phyloP scores from a whole-genome alignment of 2,113 vertebrate genomes.

The Clarias gariepinus region DNA sequence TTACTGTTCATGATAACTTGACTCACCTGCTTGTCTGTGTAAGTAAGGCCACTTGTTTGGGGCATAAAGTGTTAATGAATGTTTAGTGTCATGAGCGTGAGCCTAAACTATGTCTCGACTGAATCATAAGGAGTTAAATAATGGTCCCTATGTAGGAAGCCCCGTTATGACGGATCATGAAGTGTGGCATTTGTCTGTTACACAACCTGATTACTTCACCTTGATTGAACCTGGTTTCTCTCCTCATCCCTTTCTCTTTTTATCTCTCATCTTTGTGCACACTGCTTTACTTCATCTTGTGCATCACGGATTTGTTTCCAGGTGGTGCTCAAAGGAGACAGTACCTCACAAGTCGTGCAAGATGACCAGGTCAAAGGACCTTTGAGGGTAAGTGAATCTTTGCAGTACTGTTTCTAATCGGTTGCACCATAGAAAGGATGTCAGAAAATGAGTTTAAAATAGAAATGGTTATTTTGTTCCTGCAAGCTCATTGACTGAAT shows the following conservation, averaged over 20 bases:
- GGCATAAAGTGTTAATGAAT: neutral
- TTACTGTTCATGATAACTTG: neutral
- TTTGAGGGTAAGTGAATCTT: conserved; percentile 82
- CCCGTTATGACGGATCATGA: conserved; percentile 30
- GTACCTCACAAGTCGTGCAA: conserved; percentile 92
- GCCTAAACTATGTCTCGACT: neutral
- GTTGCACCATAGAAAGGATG: neutral
- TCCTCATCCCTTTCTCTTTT: conserved; percentile 4
- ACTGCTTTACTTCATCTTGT: conserved; percentile 18
- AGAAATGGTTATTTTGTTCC: neutral
- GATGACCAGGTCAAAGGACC: conserved; percentile 98
- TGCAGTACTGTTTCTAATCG: neutral
- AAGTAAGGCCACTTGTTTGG: neutral
- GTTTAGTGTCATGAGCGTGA: neutral
- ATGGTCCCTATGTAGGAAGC: conserved; percentile 14
- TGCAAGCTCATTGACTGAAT: neutral
- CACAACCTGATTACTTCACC: conserved; percentile 47
- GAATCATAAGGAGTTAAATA: neutral
- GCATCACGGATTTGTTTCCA: conserved; percentile 60
- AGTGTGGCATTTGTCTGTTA: conserved; percentile 36
- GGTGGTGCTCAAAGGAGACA: conserved; percentile 93
- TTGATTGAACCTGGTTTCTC: conserved; percentile 45
- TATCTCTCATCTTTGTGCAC: conserved; percentile 8
- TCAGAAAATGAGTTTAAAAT: neutral
- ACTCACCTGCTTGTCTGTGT: neutral